Evolutionary conservation across 2,888 invertebrate species (phyloP), one percentile per base, ranked within the genome.

Genomic region (Erpobdella octoculata): DNA sequence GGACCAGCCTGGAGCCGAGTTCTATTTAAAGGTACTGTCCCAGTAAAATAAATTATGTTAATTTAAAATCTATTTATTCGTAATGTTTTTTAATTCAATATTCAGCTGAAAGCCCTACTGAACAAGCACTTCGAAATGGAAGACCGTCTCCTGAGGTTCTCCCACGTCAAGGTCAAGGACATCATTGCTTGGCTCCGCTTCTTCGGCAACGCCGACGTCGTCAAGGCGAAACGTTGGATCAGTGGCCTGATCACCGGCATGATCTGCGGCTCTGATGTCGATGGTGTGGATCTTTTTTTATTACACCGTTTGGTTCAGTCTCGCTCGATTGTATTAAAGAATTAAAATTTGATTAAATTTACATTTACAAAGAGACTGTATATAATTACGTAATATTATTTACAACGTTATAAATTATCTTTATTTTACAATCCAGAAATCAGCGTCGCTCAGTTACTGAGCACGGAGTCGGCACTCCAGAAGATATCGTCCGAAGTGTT

Each of bases 21-120:
- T 12, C 41, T n/a, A n/a, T n/a, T n/a, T n/a, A n/a, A 61, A 61
- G 62, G 62, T 61, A 5, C 46, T 41, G 46, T 18, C 46, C 46
- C 18, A 12, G 12, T 41, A 41, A n/a, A n/a, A n/a, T n/a, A n/a
- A n/a, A n/a, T n/a, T n/a, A n/a, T n/a, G n/a, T n/a, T n/a, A n/a
- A n/a, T n/a, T n/a, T n/a, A n/a, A n/a, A n/a, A n/a, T n/a, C n/a
- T n/a, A n/a, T n/a, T n/a, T n/a, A n/a, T n/a, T n/a, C n/a, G n/a
- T n/a, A n/a, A n/a, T n/a, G n/a, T n/a, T n/a, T n/a, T n/a, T n/a
- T n/a, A n/a, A n/a, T n/a, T n/a, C n/a, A n/a, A n/a, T n/a, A n/a
- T n/a, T n/a, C n/a, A 12, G 8, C 5, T 53, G 2, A 53, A 53
- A 8, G 8, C 12, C 21, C 53, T 53, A 4, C 53, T 12, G 53